Evolutionary conservation across 2,888 invertebrate species (phyloP).

Genomic region (Keiferia lycopersicella): DNA sequence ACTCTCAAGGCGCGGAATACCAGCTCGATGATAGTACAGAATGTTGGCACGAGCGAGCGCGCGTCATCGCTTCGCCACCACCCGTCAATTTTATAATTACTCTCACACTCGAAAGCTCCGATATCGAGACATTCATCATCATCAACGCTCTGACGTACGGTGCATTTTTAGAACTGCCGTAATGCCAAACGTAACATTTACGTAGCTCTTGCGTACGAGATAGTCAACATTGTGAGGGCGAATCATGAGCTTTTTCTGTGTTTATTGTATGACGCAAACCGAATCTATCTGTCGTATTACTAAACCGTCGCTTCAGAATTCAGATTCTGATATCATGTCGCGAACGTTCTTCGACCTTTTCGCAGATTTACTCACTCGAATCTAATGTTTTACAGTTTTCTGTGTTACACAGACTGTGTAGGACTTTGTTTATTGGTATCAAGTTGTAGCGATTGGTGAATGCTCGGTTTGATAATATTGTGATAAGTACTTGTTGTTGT

Average conservation of each 20-base stretch:
- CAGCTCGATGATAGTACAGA: constrained; percentile 49
- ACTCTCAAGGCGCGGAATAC: constrained; percentile 43
- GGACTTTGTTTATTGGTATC: constrained; percentile 4
- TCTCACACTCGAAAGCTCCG: constrained; percentile 61
- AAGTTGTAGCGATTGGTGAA: constrained; percentile 31
- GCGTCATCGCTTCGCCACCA: constrained; percentile 45
- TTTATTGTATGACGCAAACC: constrained; percentile 14
- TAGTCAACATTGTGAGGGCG: constrained; percentile 6
- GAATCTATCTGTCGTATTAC: neutral
- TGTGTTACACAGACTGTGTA: no score
- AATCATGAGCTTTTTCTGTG: constrained; percentile 3
- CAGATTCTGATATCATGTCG: neutral
- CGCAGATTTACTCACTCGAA: neutral
- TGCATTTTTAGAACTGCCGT: constrained; percentile 63
- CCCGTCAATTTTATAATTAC: constrained; percentile 67
- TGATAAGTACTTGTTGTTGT: constrained; percentile 31
- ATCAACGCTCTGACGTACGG: constrained; percentile 64
- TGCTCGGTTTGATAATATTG: constrained; percentile 23
- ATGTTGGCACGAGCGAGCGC: constrained; percentile 43
- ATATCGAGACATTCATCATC: constrained; percentile 64
- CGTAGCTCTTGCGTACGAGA: constrained; percentile 46
- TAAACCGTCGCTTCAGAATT: neutral
- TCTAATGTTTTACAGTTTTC: constrained; percentile 8
- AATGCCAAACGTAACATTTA: constrained; percentile 61
- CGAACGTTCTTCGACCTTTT: neutral